Conservation (phyloP, 1,140 invertebrate species). For the Lasioglossum albipes region DNA sequence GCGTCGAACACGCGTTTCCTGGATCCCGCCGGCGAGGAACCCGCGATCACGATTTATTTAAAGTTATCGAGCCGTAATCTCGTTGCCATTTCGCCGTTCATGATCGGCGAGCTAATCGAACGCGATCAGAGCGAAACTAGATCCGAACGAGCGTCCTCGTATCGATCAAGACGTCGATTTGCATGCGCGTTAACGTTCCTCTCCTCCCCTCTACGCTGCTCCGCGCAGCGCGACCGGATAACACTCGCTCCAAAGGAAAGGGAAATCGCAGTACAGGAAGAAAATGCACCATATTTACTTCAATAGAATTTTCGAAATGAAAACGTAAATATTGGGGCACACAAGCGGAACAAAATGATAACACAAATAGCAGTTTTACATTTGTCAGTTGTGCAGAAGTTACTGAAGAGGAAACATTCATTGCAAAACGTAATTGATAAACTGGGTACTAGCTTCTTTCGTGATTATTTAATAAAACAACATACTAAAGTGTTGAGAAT, state of each 20-base stretch:
- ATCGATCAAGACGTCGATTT: constrained; percentile 51
- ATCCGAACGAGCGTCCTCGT: constrained; percentile 22
- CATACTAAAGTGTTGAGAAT: too few relatives aligned
- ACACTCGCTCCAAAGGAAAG: constrained; percentile 1
- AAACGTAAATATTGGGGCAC: too few relatives aligned
- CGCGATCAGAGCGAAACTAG: constrained; percentile 39
- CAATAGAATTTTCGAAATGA: too few relatives aligned
- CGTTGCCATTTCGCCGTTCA: constrained; percentile 1
- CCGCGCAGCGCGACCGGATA: neutral
- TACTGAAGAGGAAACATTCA: too few relatives aligned
- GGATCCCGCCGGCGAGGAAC: neutral
- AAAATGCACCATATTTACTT: too few relatives aligned
- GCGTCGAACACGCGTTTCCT: constrained; percentile 15
- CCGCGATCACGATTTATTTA: too few relatives aligned
- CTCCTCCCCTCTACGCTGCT: neutral
- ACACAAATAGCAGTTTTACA: too few relatives aligned
- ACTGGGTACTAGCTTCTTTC: too few relatives aligned
- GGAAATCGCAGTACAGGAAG: constrained; percentile 4
- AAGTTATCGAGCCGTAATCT: constrained; percentile 34
- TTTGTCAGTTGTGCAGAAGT: too few relatives aligned
- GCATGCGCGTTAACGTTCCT: constrained; percentile 34
- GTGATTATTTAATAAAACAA: too few relatives aligned
- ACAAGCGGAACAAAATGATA: too few relatives aligned
- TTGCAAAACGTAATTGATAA: too few relatives aligned
- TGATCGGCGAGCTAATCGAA: constrained; percentile 16